Evolutionary conservation across 2,888 invertebrate genomes (phyloP).

Genomic region (Agrotis exclamationis): DNA sequence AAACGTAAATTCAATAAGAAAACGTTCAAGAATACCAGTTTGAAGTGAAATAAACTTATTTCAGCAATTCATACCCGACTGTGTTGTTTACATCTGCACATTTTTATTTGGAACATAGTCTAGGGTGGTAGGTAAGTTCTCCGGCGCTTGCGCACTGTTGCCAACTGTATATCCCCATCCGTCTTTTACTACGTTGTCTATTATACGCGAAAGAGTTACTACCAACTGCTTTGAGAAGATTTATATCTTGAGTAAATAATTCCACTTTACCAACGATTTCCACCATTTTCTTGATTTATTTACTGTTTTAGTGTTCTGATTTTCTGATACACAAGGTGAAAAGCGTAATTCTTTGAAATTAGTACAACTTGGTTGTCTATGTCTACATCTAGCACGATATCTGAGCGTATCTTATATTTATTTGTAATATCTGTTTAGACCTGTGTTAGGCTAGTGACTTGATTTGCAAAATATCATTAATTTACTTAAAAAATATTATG

Average conservation of each 20-base stretch:
- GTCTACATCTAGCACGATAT: too few species aligned
- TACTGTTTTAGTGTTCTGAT: conserved; percentile 35
- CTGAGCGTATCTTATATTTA: too few species aligned
- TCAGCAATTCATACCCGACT: conserved; percentile 49
- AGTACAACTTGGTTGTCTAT: not conserved
- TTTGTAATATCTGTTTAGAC: too few species aligned
- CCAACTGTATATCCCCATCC: conserved; percentile 73
- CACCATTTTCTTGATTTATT: conserved; percentile 66
- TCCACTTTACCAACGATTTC: conserved; percentile 63
- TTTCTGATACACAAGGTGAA: conserved; percentile 1
- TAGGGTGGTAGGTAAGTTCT: conserved; percentile 47
- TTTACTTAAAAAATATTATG: too few species aligned
- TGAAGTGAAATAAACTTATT: conserved; percentile 59
- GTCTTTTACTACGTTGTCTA: conserved; percentile 68
- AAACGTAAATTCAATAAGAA: conserved; percentile 49
- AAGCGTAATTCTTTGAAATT: not conserved
- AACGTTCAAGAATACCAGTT: conserved; percentile 48
- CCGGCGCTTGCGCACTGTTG: conserved; percentile 62
- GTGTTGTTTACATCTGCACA: conserved; percentile 67
- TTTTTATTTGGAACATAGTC: conserved; percentile 67
- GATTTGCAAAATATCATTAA: too few species aligned
- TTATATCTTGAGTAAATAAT: conserved; percentile 73
- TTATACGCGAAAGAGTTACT: conserved; percentile 67
- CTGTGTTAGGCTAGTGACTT: too few species aligned
- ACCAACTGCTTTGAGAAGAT: conserved; percentile 68